phyloP scores from a whole-genome alignment of 2,113 vertebrate genomes.

The Nibea coibor region DNA sequence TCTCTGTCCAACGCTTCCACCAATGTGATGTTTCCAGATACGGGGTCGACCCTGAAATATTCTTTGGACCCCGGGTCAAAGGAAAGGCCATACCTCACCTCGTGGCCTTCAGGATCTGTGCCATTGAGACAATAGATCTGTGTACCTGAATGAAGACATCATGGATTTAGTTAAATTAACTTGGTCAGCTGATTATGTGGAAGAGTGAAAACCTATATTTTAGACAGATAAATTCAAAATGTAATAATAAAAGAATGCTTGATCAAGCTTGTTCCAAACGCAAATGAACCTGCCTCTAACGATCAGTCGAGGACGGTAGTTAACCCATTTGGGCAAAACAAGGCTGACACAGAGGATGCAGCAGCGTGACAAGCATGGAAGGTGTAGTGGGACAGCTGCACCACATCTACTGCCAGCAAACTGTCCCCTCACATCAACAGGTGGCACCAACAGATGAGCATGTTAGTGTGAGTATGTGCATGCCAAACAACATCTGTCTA shows the following conservation, averaged over 20 bases:
- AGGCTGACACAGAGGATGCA: constrained; percentile 3
- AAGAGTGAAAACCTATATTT: background rate
- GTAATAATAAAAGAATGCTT: background rate
- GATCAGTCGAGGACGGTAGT: background rate
- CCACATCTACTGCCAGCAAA: constrained; percentile 42
- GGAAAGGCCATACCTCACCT: constrained; percentile 89
- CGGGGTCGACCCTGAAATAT: constrained; percentile 89
- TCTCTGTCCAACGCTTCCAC: constrained; percentile 94
- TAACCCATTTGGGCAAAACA: constrained; percentile 1
- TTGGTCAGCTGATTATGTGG: background rate
- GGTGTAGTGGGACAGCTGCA: constrained; percentile 45
- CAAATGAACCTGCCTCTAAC: background rate
- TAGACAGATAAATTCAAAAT: background rate
- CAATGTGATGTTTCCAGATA: constrained; percentile 90
- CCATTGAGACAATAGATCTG: constrained; percentile 94
- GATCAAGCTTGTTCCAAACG: background rate
- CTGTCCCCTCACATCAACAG: constrained; percentile 50
- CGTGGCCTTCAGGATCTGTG: constrained; percentile 92
- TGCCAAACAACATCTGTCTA: constrained; percentile 56
- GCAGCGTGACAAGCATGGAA: background rate
- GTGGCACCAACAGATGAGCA: constrained; percentile 50
- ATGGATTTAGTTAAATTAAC: background rate
- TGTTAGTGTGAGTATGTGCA: constrained; percentile 22
- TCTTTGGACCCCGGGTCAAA: constrained; percentile 90
- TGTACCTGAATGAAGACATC: constrained; percentile 82